Base-by-base conservation (phyloP, 2,797 vertebrate genomes). In the Orientallactaga sibirica region DNA sequence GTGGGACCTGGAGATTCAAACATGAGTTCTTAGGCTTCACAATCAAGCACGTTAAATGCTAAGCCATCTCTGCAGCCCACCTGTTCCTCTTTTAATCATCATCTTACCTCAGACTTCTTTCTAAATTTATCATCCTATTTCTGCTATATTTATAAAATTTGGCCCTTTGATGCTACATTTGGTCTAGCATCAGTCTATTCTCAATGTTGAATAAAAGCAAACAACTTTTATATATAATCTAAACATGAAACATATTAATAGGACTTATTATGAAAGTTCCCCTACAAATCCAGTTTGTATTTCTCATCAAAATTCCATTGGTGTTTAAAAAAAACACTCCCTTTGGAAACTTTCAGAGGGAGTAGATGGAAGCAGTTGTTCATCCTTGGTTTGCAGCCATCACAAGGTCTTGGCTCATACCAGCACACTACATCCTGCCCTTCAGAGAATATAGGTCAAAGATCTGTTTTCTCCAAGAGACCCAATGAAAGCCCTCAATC, bases 371-470 rank as follows among this genome's bases (percentile, higher is more conserved):
- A 58, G 52, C 78, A 33, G 74, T 85, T 92, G 48, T 97, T 95
- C 37, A 77, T 43, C 88, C 61, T 20, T 94, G 76, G 80, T 94
- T 96, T 29, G 37, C 86, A 20, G 10, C 61, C 92, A 58, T 61
- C 88, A 4, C 90, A 84, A 79, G 20, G 62, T 90, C 62, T 55
- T 67, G 89, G 15, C 95, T 85, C 79, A 55, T 61, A 86, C 52
- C 52, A 73, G 77, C 67, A 88, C 81, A 41, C 84, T 5, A 71
- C 76, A 85, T 62, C 10, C 79, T 6, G 19, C 74, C 37, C 86
- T 58, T 94, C 41, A 88, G 52, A 85, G 68, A 96, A 97, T 95
- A 27, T 70, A 90, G 91, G 80, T 27, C 81, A 94, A 79, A 79
- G 5, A 84, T 41, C 84, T 89, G 88, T 78, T 93, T 48, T 61